A percentile compares a stretch with the other conserved stretches of the same genome.
Evolutionary conservation across 2,888 invertebrate genomes (phyloP).

Genomic region (Papilio demoleus): DNA sequence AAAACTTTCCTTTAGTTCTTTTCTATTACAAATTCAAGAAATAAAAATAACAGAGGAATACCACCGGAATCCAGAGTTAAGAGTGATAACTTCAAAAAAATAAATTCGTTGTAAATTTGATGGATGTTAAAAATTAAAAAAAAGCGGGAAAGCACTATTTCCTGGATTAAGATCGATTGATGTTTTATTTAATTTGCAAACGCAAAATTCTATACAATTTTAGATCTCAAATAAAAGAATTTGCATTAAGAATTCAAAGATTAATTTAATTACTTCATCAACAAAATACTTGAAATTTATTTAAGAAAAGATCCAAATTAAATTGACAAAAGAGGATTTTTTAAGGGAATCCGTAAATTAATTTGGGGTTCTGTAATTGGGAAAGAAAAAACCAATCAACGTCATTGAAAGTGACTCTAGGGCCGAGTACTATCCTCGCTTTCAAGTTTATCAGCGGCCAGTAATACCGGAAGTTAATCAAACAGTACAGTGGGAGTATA

Average conservation of each 20-base stretch:
- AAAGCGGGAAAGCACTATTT: background rate
- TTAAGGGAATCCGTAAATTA: background rate
- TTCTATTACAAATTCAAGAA: background rate
- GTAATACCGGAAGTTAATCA: conserved; percentile 34
- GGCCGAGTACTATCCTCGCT: conserved; percentile 7
- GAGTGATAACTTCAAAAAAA: background rate
- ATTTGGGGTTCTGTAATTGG: background rate
- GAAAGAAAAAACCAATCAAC: conserved; percentile 2
- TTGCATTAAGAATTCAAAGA: no score
- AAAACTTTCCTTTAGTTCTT: background rate
- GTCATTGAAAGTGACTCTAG: conserved; percentile 16
- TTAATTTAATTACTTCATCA: no score
- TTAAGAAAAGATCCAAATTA: no score
- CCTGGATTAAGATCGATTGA: no score
- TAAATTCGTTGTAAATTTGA: background rate
- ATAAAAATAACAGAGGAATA: no score
- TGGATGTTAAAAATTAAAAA: background rate
- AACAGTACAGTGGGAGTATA: background rate
- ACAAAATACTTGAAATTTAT: no score
- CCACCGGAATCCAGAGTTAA: no score
- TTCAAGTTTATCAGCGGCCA: conserved; percentile 30
- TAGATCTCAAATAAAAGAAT: no score
- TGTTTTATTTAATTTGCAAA: no score
- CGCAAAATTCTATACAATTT: background rate
- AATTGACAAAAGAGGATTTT: background rate